Evolutionary conservation across 2,797 vertebrate genomes (phyloP), one percentile per base, ranked within the genome.

Genomic region (Kryptolebias ocellatus): DNA sequence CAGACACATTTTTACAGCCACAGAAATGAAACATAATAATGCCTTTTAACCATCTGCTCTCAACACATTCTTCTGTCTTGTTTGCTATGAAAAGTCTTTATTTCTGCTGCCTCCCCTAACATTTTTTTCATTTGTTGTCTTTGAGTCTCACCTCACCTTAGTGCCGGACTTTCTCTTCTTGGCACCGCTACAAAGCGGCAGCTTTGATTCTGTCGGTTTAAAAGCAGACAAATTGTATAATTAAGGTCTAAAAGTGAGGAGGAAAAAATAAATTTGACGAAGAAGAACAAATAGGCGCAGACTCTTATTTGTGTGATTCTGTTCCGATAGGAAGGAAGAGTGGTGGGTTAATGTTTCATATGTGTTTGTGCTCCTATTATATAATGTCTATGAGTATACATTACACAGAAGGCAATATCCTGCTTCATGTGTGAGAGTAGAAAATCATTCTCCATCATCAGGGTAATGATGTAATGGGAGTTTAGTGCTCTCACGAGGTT

Each of bases 101-200:
- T 71, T 70, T 75, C 76, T n/a, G 24, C 28, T 51, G 63, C 67
- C 54, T 59, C 47, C 74, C 56, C 52, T 42, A 54, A 53, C 52
- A 71, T 64, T 74, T 72, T 63, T 63, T 64, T 49, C 55, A 63
- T 74, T 67, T 86, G 67, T 87, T 85, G 53, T 76, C 69, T 76
- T 49, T 78, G 46, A 7, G 37, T 66, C 75, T 71, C 76, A n/a
- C 34, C 12, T 65, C 45, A 83, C 54, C 73, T 79, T 77, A 64
- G 31, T 77, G 18, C 42, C 2, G 64, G 14, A 50, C 75, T 72
- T 72, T 3, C 55, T 65, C 66, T 66, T n/a, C 29, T 53, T 18
- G 24, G 42, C 3, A 81, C 42, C 29, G 47, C 51, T 53, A 8
- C 58, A 76, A 60, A 16, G 60, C 44, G 47, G 62, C 34, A 39